These are phyloP conservation scores for Drosophila punjabiensis DNA, from an alignment of 1,140 invertebrate genomes.

Conservation along the genomic window DNA sequence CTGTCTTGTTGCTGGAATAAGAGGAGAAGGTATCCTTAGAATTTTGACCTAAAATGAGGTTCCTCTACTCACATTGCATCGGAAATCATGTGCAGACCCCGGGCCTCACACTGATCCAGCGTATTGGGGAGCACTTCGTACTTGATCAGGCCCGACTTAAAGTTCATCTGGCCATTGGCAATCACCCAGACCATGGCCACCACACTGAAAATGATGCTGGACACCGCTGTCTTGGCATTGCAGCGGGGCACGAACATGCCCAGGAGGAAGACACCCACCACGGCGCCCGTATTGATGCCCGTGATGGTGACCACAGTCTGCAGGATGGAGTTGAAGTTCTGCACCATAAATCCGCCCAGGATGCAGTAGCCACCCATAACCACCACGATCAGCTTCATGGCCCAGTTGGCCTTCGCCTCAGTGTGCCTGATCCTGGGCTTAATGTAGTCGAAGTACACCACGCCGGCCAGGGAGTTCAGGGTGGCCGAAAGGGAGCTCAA, in stretches of 20 bases:
- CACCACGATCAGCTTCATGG: conserved; percentile 88
- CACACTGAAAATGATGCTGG: conserved; percentile 89
- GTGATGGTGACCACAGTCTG: conserved; percentile 88
- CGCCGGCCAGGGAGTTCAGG: conserved; percentile 91
- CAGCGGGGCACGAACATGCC: conserved; percentile 90
- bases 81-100: conserved; percentile 54
- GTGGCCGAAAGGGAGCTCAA: conserved; percentile 90
- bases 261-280: conserved; percentile 90
- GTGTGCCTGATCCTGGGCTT: conserved; percentile 87
- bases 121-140: conserved; percentile 86
- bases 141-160: conserved; percentile 87
- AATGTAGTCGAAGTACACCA: conserved; percentile 91
- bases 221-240: conserved; percentile 89
- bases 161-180: conserved; percentile 90
- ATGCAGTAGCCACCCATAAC: conserved; percentile 87
- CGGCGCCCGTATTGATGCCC: conserved; percentile 89
- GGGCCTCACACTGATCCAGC: conserved; percentile 87
- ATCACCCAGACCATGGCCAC: conserved; percentile 91
- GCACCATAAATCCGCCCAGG: conserved; percentile 88
- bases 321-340: conserved; percentile 88
- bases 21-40: neutral
- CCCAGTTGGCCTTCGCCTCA: conserved; percentile 87
- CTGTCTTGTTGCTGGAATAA: conserved; percentile 29
- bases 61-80: conserved; percentile 56
- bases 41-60: neutral